Evolutionary conservation across 2,888 invertebrate species (phyloP), one percentile per base, ranked within the genome.

Genomic region (Hololepta plana): DNA sequence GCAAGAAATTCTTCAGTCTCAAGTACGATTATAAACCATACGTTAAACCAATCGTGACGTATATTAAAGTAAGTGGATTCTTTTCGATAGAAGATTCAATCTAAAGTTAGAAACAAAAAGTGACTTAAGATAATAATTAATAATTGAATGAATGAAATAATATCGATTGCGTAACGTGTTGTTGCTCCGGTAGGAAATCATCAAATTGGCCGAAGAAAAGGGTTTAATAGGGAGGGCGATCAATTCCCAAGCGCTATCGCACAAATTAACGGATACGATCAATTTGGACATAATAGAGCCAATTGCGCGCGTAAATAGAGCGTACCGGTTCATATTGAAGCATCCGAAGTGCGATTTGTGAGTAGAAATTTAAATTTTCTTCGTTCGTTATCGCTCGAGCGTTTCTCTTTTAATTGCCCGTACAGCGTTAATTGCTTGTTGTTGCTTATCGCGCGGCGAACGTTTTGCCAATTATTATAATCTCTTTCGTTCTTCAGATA

Each of bases 281-380:
- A 84, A 84, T 51, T 55, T 81, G 43, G 82, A 84, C 53, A 66
- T 84, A 31, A 76, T 84, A 26, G 79, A 80, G 45, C 82, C 82
- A 0, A 64, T 82, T 13, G 63, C 81, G n/a, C 64, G 80, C 48
- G 76, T 81, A 8, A 77, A 80, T 59, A 58, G 84, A 25, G 82
- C 80, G 2, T 82, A 76, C 55, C 67, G 72, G 42, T 82, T 74
- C 55, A 68, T 73, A 0, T 55, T 64, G 2, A 62, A 64, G 40
- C 61, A 66, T 14, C 76, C 76, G 1, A 64, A 70, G 26, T 84
- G 84, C 47, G 77, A 77, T 41, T 71, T 67, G 41, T 52, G 36
- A 40, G 34, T 35, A 11, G n/a, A n/a, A n/a, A n/a, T n/a, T n/a
- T n/a, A n/a, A n/a, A n/a, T n/a, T n/a, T n/a, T n/a, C n/a, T n/a